Evolutionary conservation across 2,113 vertebrate species (phyloP).

Genomic region (Hippolais icterina): DNA sequence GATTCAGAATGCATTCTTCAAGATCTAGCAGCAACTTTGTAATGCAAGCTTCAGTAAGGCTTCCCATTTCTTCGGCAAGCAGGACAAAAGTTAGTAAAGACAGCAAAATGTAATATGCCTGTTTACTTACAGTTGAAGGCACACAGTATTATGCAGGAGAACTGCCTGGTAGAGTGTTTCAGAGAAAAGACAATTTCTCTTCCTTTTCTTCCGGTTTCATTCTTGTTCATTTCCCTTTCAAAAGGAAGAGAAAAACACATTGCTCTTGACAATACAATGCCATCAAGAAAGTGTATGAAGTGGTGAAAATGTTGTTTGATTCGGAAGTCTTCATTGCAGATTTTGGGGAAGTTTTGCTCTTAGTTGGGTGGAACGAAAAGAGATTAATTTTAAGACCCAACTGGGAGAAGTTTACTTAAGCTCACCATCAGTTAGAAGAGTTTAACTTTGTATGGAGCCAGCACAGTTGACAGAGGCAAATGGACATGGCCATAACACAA

Average conservation of each 20-base stretch:
- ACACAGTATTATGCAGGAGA: background rate
- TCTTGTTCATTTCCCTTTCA: background rate
- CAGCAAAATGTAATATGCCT: background rate
- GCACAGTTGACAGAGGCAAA: background rate
- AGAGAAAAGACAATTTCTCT: background rate
- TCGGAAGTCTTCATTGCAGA: background rate
- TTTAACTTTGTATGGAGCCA: slow-evolving; percentile 3
- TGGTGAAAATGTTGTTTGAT: background rate
- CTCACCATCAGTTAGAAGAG: background rate
- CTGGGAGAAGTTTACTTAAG: slow-evolving; percentile 3
- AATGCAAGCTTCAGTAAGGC: background rate
- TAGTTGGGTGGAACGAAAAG: background rate
- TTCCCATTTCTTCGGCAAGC: background rate
- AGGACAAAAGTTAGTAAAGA: background rate
- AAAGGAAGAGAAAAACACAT: background rate
- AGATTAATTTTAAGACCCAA: background rate
- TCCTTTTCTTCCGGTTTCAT: background rate
- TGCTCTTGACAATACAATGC: background rate
- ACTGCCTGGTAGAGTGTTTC: background rate
- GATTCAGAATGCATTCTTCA: background rate
- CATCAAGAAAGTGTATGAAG: background rate
- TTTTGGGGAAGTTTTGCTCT: background rate
- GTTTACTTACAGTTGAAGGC: background rate
- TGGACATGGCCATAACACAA: background rate
- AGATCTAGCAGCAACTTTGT: background rate